Base-by-base conservation (phyloP, 2,797 vertebrate genomes). In the Lates japonicus region DNA sequence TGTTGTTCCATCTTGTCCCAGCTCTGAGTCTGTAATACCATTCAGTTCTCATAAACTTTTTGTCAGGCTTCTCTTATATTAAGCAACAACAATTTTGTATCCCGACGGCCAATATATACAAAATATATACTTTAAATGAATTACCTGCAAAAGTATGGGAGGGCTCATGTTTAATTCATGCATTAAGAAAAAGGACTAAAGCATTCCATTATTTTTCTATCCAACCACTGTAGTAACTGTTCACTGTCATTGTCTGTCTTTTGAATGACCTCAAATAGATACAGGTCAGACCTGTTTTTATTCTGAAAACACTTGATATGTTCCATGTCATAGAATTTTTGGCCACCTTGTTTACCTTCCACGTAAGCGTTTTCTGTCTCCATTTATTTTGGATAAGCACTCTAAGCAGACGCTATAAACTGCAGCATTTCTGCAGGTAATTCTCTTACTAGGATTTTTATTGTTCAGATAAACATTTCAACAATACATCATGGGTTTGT, bases 381-480 rank as follows among this genome's bases (percentile, higher is more conserved):
- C 4, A 20, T 84, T 65, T 72, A 64, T 76, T 78, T 46, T 75
- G n/a, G n/a, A 44, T 37, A 44, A 19, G 12, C 16, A 17, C 25
- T 70, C 31, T 33, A 19, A 57, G 39, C 52, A 14, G 39, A 49
- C n/a, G n/a, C 48, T 17, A 68, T n/a, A 52, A 65, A 11, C 22
- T 41, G 48, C 17, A 39, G 11, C 17, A 7, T 59, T 17, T 52
- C 42, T 75, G 57, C 54, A 52, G 72, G 60, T 52, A 22, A 49
- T 8, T n/a, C n/a, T 33, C 69, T 39, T 64, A 54, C n/a, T 58
- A 61, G 22, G 25, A 12, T 60, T 77, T 58, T 51, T 63, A 77
- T 42, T 68, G 22, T 22, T 51, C 19, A 61, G 31, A 65, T 65
- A 72, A 72, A 81, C 57, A 55, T 68, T 35, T 71, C 49, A 52